These are phyloP conservation scores for Crotalus tigris DNA, from an alignment of 2,113 vertebrate species.

Conservation along the genomic window DNA sequence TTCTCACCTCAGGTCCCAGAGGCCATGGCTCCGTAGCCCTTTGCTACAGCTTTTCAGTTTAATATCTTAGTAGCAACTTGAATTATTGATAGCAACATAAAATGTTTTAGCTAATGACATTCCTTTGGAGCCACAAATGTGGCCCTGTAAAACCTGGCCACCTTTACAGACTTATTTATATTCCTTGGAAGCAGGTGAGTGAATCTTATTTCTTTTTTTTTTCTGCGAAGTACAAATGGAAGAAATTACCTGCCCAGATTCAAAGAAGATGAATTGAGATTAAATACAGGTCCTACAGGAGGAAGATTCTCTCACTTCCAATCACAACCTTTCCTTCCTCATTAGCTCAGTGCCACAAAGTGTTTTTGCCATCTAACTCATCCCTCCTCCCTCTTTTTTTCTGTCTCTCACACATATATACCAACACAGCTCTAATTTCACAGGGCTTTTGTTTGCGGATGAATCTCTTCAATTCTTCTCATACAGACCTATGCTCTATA, in stretches of 20 bases:
- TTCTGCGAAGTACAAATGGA: neutral
- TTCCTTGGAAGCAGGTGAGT: neutral
- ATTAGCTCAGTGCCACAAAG: neutral
- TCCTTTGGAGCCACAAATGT: conserved; percentile 3
- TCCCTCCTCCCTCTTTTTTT: neutral
- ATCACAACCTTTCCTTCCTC: neutral
- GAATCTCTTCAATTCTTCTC: neutral
- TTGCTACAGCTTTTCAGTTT: neutral
- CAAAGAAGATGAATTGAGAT: neutral
- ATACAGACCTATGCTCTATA: neutral
- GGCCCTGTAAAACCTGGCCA: conserved; percentile 14
- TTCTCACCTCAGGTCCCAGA: neutral
- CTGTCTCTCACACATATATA: neutral
- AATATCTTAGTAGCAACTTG: conserved; percentile 3
- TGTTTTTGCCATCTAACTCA: neutral
- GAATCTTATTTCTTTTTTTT: neutral
- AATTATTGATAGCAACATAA: conserved; percentile 32
- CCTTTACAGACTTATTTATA: conserved; percentile 26
- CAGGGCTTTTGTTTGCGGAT: neutral
- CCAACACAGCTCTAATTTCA: neutral
- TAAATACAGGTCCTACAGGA: neutral
- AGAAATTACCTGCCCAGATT: neutral
- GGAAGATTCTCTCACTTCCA: neutral
- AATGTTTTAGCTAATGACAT: conserved; percentile 25
- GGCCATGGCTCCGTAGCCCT: neutral